Base-by-base conservation (phyloP, 2,888 invertebrate species). In the Notocelia uddmanniana region DNA sequence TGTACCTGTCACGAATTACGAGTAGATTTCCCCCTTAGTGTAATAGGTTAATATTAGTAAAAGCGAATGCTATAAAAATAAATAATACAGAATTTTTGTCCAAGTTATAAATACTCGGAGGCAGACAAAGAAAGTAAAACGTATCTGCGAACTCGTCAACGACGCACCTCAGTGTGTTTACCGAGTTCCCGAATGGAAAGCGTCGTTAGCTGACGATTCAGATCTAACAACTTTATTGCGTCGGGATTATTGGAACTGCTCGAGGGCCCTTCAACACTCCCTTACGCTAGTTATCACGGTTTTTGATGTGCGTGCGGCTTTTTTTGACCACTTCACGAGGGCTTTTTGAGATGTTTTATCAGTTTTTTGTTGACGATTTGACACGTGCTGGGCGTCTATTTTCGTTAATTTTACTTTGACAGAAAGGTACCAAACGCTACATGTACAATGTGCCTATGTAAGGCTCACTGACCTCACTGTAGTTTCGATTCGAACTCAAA, bases 251-350 rank as follows among this genome's bases (percentile, higher is more conserved):
- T 91, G 89, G 85, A 84, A 80, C 83, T 77, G 72, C 80, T 83
- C 69, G 73, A 92, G 90, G 74, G 83, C 87, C 79, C 91, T 91
- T 84, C 80, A 76, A 87, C 83, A 85, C 83, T 89, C 88, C 89
- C 89, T 90, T 79, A 85, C 90, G 89, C 90, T 91, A 92, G 92
- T 93, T 92, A 92, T 89, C 89, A 87, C 88, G 85, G 85, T 87
- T 89, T 89, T 86, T 89, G 89, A 89, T 88, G 86, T 86, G 87
- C 83, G 86, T 84, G 84, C 83, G 87, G 84, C 85, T 88, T 90
- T 89, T 86, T 84, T 77, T 77, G 79, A 73, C 80, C 83, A 80
- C 82, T 83, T 80, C 77, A 81, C 73, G 76, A 77, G 80, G 75
- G 83, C 83, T 81, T 85, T 83, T 84, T 80, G 76, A 62, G 67